Evolutionary conservation across 2,113 vertebrate genomes (phyloP).

Genomic region (Onychorhynchus coronatus): DNA sequence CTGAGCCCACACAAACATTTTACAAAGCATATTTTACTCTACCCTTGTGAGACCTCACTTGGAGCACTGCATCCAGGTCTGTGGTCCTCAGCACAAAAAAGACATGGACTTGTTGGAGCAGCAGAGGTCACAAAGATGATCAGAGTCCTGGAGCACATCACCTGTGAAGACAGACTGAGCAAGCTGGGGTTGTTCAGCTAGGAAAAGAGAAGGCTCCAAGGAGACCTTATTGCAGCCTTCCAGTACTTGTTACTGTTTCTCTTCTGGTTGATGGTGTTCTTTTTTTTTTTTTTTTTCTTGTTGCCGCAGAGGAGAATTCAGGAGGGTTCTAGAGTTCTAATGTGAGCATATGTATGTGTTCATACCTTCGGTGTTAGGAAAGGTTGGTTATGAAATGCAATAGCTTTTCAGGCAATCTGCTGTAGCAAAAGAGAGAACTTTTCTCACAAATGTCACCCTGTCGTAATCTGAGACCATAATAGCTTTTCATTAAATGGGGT

Average conservation of each 20-base stretch:
- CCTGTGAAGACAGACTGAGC: not conserved
- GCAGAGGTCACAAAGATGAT: not conserved
- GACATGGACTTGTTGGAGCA: too few species aligned
- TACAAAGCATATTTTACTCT: not conserved
- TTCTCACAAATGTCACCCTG: not conserved
- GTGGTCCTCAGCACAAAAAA: not conserved
- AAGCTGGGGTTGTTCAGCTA: not conserved
- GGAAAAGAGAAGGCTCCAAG: not conserved
- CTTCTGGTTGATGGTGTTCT: not conserved
- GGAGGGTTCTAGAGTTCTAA: not conserved
- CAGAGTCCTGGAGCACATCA: not conserved
- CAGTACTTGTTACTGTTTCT: not conserved
- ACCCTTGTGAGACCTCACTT: not conserved
- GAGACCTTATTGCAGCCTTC: not conserved
- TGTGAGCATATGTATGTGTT: not conserved
- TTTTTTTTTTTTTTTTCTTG: fast-evolving
- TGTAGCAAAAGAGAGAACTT: not conserved
- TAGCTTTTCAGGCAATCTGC: not conserved
- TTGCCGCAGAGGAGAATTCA: not conserved
- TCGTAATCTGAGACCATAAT: not conserved
- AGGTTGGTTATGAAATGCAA: not conserved
- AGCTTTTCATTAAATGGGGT: not conserved
- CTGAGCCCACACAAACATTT: not conserved
- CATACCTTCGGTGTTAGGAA: not conserved
- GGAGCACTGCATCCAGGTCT: not conserved